phyloP scores from a whole-genome alignment of 1,140 invertebrate species.

The Fopius arisanus region DNA sequence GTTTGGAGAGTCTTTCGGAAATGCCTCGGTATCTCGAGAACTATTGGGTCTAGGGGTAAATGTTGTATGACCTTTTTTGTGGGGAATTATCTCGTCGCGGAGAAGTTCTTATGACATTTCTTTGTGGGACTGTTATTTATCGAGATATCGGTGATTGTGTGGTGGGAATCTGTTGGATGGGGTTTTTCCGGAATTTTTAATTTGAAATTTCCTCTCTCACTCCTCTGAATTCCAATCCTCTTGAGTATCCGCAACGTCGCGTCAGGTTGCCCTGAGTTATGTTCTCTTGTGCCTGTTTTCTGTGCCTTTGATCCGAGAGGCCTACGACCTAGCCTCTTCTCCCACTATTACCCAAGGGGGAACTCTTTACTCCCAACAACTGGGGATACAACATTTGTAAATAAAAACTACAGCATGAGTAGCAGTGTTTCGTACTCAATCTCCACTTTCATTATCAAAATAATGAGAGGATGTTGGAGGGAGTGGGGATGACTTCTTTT shows the following conservation, averaged over 20 bases:
- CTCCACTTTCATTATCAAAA: not conserved
- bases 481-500: too few relatives aligned
- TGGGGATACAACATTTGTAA: not conserved
- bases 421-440: not conserved
- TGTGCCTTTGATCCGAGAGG: constrained; percentile 31
- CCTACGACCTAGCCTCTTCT: constrained; percentile 33
- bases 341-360: constrained; percentile 23
- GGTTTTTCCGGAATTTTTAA: not conserved
- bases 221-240: not conserved
- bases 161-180: too few relatives aligned
- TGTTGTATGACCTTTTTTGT: too few relatives aligned
- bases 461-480: not conserved
- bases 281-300: not conserved
- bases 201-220: not conserved
- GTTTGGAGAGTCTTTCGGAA: too few relatives aligned
- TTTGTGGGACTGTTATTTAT: too few relatives aligned
- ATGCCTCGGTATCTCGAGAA: too few relatives aligned
- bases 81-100: too few relatives aligned
- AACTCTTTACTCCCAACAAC: constrained; percentile 12
- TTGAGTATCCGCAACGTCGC: constrained; percentile 2
- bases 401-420: not conserved
- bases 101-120: too few relatives aligned
- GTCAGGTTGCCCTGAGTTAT: constrained; percentile 28
- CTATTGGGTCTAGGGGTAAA: too few relatives aligned
- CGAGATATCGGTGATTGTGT: too few relatives aligned